A percentile compares a stretch with the other conserved stretches of the same genome.
phyloP scores from a whole-genome alignment of 2,113 vertebrate genomes.

The Poeciliopsis retropinna region DNA sequence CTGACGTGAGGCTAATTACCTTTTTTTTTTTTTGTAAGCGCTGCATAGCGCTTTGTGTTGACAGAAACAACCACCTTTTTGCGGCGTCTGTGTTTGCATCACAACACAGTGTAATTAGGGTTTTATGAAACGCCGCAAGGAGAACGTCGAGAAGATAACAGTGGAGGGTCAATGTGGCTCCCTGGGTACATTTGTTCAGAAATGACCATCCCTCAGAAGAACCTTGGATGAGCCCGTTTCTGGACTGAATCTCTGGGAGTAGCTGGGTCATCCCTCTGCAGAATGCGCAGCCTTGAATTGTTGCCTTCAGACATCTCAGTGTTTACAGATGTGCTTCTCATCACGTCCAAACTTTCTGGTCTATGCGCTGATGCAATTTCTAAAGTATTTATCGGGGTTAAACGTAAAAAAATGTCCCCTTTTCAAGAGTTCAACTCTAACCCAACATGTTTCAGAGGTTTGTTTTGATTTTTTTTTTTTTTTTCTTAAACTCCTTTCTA shows the following conservation, averaged over 20 bases:
- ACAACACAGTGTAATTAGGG: not conserved
- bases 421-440: constrained; percentile 28
- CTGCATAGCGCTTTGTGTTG: not conserved
- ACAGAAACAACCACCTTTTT: not conserved
- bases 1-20: not conserved
- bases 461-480: not conserved
- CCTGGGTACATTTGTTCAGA: not conserved
- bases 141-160: not conserved
- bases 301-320: not conserved
- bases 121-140: not conserved
- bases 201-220: not conserved
- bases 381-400: constrained; percentile 23
- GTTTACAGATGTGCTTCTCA: constrained; percentile 3
- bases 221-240: not conserved
- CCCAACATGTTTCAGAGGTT: constrained; percentile 15
- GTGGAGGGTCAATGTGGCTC: not conserved
- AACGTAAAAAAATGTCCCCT: not conserved
- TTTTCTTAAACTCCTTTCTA: constrained; percentile 8
- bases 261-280: not conserved
- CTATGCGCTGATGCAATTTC: constrained; percentile 8
- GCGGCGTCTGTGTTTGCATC: not conserved
- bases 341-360: constrained; percentile 15
- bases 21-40: not conserved
- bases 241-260: not conserved
- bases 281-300: not conserved